Evolutionary conservation across 2,888 invertebrate species (phyloP), one percentile per base, ranked within the genome.

Genomic region (Pelosia muscerda): DNA sequence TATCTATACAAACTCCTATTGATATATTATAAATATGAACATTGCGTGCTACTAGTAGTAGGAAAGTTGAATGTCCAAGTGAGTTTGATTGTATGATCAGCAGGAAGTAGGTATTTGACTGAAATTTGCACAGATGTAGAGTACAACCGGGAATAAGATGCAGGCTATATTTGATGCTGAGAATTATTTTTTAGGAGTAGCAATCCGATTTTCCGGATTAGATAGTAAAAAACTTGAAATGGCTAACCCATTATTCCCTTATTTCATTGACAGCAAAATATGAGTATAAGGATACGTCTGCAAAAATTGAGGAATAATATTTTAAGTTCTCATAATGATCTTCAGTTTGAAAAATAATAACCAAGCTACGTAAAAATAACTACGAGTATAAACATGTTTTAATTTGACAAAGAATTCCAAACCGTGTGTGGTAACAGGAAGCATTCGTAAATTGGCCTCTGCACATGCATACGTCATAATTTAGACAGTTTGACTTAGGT

Each of bases 391-490:
- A 64, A 62, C 42, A 63, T 22, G 23, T 53, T 55, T 72, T 65
- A 81, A 77, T 76, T 77, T 73, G 62, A 63, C 53, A 56, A 71
- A 66, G 71, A 73, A 65, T 76, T 54, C 68, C 63, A 72, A 76
- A 53, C 72, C 67, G 79, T 75, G 83, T 83, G 84, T 80, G 84
- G 84, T 65, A 76, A 76, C 70, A 77, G 79, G 79, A 79, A 79
- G 75, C 69, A 25, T 57, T 26, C 19, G 58, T 60, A 71, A 75
- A 73, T 71, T 69, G 49, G 64, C 74, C 74, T 76, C 78, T 58
- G 61, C 67, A 66, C 71, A 63, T 72, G 63, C 75, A 77, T 77
- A 81, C 81, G 85, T 85, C 84, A 85, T 85, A 86, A 85, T 81
- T 84, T 81, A 72, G 79, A 78, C 75, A 79, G 73, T 77, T 69